Evolutionary conservation across 2,113 vertebrate genomes (phyloP).

Genomic region (Bostrychus sinensis): DNA sequence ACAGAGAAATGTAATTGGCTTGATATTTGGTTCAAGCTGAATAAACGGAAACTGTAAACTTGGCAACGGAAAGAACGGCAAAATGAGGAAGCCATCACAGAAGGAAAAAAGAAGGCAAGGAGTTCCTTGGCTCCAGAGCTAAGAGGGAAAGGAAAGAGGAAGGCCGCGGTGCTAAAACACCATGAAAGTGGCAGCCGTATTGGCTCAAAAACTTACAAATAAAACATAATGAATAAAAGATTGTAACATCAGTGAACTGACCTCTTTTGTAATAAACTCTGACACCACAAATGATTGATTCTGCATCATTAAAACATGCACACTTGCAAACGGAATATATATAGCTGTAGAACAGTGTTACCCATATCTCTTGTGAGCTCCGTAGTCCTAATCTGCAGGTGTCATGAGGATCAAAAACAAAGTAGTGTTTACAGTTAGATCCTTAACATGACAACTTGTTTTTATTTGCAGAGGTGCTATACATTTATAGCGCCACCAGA

Average conservation of each 20-base stretch:
- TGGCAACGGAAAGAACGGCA: constrained; percentile 36
- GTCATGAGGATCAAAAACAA: no score
- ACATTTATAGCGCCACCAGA: constrained; percentile 16
- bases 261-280: constrained; percentile 28
- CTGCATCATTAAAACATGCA: constrained; percentile 47
- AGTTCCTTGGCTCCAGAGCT: constrained; percentile 20
- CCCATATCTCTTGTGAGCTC: neutral
- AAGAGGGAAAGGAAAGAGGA: constrained; percentile 64
- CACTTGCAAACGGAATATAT: constrained; percentile 2
- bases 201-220: constrained; percentile 49
- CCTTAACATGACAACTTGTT: no score
- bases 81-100: constrained; percentile 48
- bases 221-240: constrained; percentile 53
- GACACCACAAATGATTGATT: constrained; percentile 34
- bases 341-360: constrained; percentile 32
- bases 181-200: constrained; percentile 51
- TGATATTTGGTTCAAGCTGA: constrained; percentile 45
- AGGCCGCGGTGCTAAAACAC: constrained; percentile 43
- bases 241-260: no score
- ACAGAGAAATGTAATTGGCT: constrained; percentile 34
- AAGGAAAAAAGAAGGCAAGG: constrained; percentile 12
- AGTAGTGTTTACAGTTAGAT: no score
- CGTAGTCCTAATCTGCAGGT: neutral
- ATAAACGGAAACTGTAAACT: constrained; percentile 63
- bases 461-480: constrained; percentile 11